phyloP scores from a whole-genome alignment of 2,797 vertebrate genomes.

The Alosa sapidissima region DNA sequence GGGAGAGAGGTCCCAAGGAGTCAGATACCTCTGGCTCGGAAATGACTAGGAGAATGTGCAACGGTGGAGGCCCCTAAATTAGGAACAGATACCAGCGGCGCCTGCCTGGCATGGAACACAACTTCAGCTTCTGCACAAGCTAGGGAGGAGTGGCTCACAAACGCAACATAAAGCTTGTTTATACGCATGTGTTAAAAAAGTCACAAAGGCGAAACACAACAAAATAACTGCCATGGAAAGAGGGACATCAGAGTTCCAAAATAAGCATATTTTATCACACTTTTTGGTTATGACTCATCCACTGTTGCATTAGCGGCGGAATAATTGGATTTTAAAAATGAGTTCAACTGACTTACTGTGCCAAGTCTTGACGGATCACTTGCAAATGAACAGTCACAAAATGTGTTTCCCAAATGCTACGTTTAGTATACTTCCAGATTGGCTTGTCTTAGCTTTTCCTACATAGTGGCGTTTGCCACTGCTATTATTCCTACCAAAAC shows the following conservation, averaged over 20 bases:
- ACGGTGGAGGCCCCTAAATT: slow-evolving; percentile 52
- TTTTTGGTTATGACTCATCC: not conserved
- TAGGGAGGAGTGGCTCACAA: slow-evolving; percentile 49
- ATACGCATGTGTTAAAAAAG: not conserved
- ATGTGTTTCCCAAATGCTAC: not conserved
- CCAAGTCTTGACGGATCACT: not conserved
- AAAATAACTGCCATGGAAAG: slow-evolving; percentile 6
- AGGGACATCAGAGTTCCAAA: not conserved
- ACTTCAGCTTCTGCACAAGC: not conserved
- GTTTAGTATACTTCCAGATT: not conserved
- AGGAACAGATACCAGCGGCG: slow-evolving; percentile 59
- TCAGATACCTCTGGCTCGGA: slow-evolving; percentile 51
- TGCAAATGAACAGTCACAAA: not conserved
- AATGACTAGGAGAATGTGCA: slow-evolving; percentile 57
- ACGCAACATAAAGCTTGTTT: slow-evolving; percentile 42
- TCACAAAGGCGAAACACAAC: not conserved
- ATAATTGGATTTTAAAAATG: slow-evolving; percentile 6
- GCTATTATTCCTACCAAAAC: not conserved
- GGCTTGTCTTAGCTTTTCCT: not conserved
- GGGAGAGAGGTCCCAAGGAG: not conserved
- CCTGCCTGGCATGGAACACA: not conserved
- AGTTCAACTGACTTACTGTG: not conserved
- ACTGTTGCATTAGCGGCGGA: not conserved
- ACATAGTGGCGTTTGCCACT: not conserved
- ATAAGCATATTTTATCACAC: not conserved